These are phyloP conservation scores for Dexiosoma caninum DNA, from an alignment of 2,888 invertebrate species.

Conservation along the genomic window DNA sequence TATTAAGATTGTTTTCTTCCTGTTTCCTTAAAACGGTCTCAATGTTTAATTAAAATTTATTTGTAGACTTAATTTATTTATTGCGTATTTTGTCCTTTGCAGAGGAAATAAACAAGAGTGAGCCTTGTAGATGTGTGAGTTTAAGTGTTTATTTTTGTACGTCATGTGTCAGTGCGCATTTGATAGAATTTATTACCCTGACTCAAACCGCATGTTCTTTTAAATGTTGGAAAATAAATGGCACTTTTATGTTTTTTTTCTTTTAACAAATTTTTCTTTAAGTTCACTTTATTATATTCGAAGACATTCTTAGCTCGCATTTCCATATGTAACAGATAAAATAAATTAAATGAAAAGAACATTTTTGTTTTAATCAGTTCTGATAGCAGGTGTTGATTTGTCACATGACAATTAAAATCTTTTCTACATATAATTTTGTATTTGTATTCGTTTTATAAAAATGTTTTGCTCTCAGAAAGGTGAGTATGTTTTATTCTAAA, in stretches of 20 bases:
- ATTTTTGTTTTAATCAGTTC: no score
- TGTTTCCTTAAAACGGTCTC: neutral
- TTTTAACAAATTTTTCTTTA: neutral
- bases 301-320: neutral
- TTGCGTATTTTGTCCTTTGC: neutral
- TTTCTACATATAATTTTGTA: no score
- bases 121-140: neutral
- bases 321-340: neutral
- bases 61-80: slow-evolving; percentile 11
- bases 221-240: neutral
- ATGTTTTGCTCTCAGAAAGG: no score
- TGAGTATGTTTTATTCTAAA: no score
- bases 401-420: no score
- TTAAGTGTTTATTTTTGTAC: neutral
- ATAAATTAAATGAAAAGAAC: no score
- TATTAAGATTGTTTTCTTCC: neutral
- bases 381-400: no score
- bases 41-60: slow-evolving; percentile 49
- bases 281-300: neutral
- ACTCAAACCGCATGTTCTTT: slow-evolving; percentile 11
- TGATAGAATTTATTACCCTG: slow-evolving; percentile 32
- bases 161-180: slow-evolving; percentile 39
- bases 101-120: neutral
- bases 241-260: neutral
- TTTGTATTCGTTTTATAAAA: no score